Conservation (phyloP, 2,113 vertebrate species). For the Perca flavescens region DNA sequence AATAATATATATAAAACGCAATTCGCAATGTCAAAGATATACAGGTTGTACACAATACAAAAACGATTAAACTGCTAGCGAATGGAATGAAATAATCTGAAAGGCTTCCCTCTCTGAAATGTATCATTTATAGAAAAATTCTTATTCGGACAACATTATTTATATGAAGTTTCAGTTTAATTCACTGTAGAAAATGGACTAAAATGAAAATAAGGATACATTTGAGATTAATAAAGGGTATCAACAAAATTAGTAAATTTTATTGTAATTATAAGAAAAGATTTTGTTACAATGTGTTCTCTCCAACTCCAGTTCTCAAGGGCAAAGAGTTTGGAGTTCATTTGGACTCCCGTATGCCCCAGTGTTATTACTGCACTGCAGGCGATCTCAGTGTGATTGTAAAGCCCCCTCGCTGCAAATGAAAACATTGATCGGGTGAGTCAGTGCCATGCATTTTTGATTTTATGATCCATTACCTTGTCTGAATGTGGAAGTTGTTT, state of each 20-base stretch:
- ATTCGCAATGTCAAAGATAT: neutral
- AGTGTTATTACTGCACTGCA: conserved; percentile 50
- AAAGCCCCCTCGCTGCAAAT: conserved; percentile 60
- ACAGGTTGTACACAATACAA: neutral
- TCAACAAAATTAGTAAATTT: neutral
- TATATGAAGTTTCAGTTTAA: neutral
- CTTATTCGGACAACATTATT: neutral
- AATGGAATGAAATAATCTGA: neutral
- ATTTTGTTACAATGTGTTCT: neutral
- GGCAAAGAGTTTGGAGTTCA: conserved; percentile 26
- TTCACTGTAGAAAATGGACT: neutral
- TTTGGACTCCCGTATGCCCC: conserved; percentile 19
- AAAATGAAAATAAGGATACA: neutral
- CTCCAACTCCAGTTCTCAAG: neutral
- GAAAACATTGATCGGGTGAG: conserved; percentile 71
- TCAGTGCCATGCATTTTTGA: conserved; percentile 69
- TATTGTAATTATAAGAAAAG: neutral
- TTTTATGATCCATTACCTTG: conserved; percentile 84
- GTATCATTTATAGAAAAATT: neutral
- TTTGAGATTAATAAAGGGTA: neutral
- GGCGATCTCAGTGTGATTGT: conserved; percentile 46
- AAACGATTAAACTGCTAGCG: neutral
- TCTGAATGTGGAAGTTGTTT: conserved; percentile 99
- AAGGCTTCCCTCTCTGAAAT: neutral
- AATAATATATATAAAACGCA: neutral